A percentile compares a stretch with the other conserved stretches of the same genome.
These are phyloP conservation scores for Agelas oroides DNA, from an alignment of 37 sponge, comb jelly and placozoan genomes.

Conservation along the genomic window DNA sequence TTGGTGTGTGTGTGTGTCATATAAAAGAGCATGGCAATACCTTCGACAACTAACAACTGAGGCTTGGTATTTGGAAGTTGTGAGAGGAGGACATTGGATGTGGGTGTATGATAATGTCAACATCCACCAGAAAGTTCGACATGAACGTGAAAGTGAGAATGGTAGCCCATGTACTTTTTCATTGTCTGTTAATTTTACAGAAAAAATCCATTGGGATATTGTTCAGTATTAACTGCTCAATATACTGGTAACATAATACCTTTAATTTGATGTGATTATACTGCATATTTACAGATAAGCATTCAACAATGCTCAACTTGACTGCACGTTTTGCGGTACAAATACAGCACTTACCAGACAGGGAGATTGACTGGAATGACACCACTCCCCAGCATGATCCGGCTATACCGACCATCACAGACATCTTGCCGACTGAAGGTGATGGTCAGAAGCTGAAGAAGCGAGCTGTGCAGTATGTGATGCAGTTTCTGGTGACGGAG, in stretches of 20 bases:
- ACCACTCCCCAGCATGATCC: neutral
- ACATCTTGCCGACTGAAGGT: neutral
- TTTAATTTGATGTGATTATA: too few species aligned
- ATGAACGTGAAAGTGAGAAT: conserved; percentile 1
- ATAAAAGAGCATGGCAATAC: conserved; percentile 1
- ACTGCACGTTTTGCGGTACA: conserved; percentile 21
- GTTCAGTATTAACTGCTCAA: too few species aligned
- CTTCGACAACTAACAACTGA: neutral
- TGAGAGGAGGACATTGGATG: neutral
- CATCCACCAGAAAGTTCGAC: conserved; percentile 1
- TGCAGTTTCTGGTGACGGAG: conserved; percentile 1
- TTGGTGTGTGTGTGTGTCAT: conserved; percentile 23
- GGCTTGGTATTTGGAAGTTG: neutral
- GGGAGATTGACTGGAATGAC: conserved; percentile 20
- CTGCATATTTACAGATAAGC: conserved; percentile 1
- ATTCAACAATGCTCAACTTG: conserved; percentile 30
- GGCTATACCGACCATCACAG: neutral
- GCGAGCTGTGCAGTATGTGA: neutral
- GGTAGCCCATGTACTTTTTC: neutral
- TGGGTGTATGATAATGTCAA: conserved; percentile 15
- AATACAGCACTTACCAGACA: conserved; percentile 9
- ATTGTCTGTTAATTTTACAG: neutral
- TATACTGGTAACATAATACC: too few species aligned
- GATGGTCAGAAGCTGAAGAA: neutral
- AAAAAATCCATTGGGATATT: neutral